phyloP scores from a whole-genome alignment of 2,797 vertebrate species.

The Enteromius unitaeniatus region DNA sequence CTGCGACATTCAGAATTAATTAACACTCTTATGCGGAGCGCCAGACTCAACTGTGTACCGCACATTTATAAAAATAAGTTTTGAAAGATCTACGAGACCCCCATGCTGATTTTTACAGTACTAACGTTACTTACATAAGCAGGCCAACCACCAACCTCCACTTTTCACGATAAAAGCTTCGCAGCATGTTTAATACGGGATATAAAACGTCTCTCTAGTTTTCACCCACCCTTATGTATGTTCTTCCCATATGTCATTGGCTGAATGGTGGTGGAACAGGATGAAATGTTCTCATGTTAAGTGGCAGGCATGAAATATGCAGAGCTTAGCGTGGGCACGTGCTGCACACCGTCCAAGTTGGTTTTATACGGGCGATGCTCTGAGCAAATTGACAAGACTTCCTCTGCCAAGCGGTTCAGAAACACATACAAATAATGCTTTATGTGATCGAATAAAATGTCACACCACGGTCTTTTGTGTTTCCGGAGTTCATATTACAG shows the following conservation, averaged over 20 bases:
- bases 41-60: slow-evolving; percentile 64
- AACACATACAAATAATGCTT: slow-evolving; percentile 38
- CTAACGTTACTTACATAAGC: slow-evolving; percentile 4
- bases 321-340: slow-evolving; percentile 71
- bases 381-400: slow-evolving; percentile 38
- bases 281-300: slow-evolving; percentile 80
- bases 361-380: slow-evolving; percentile 49
- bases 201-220: slow-evolving; percentile 4
- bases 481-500: slow-evolving; percentile 15
- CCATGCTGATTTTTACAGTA: not conserved
- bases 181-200: slow-evolving; percentile 5
- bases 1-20: slow-evolving; percentile 81
- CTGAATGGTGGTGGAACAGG: slow-evolving; percentile 64
- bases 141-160: not conserved
- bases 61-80: slow-evolving; percentile 48
- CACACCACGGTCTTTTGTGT: not conserved
- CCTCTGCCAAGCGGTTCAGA: slow-evolving; percentile 24
- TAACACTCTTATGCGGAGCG: slow-evolving; percentile 70
- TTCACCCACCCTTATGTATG: slow-evolving; percentile 44
- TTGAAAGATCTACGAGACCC: slow-evolving; percentile 19
- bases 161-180: not conserved
- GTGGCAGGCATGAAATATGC: slow-evolving; percentile 83
- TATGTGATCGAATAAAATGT: slow-evolving; percentile 25
- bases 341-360: slow-evolving; percentile 65
- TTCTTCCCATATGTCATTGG: slow-evolving; percentile 73